phyloP scores from a whole-genome alignment of 2,797 vertebrate species.

The Gymnoscopelus microlampas region DNA sequence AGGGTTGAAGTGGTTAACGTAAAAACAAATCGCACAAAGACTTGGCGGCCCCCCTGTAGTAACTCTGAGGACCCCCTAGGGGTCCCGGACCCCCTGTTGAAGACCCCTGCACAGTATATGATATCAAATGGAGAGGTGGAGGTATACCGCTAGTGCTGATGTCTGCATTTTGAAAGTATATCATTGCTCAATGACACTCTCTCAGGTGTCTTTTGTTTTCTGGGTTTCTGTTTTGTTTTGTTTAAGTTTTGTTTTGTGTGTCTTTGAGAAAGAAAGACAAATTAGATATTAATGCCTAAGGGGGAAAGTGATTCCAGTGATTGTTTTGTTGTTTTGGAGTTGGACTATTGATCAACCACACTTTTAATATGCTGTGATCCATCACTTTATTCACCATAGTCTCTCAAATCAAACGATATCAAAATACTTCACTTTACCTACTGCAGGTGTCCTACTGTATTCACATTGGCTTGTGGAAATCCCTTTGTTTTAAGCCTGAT shows the following conservation, averaged over 20 bases:
- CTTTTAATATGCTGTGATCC: slow-evolving; percentile 40
- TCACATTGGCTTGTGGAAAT: slow-evolving; percentile 6
- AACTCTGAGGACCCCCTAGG: no score
- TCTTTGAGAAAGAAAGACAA: slow-evolving; percentile 12
- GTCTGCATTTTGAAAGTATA: no score
- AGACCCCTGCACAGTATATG: no score
- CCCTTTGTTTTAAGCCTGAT: background rate
- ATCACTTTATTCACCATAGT: slow-evolving; percentile 28
- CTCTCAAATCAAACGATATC: slow-evolving; percentile 29
- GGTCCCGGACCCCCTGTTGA: no score
- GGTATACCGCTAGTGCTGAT: no score
- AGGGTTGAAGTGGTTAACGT: no score
- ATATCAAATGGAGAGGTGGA: no score
- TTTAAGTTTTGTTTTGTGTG: slow-evolving; percentile 21
- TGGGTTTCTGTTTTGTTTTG: no score
- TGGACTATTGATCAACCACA: slow-evolving; percentile 45
- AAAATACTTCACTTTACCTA: slow-evolving; percentile 16
- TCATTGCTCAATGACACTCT: slow-evolving; percentile 13
- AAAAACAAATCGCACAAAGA: no score
- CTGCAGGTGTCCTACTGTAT: slow-evolving; percentile 2
- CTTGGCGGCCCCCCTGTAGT: no score
- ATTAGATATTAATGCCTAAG: slow-evolving; percentile 41
- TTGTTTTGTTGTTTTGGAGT: slow-evolving; percentile 27
- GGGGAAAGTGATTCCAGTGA: slow-evolving; percentile 31
- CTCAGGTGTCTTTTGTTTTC: background rate